Base-by-base conservation (phyloP, 1,140 invertebrate genomes). In the Penaeus vannamei region DNA sequence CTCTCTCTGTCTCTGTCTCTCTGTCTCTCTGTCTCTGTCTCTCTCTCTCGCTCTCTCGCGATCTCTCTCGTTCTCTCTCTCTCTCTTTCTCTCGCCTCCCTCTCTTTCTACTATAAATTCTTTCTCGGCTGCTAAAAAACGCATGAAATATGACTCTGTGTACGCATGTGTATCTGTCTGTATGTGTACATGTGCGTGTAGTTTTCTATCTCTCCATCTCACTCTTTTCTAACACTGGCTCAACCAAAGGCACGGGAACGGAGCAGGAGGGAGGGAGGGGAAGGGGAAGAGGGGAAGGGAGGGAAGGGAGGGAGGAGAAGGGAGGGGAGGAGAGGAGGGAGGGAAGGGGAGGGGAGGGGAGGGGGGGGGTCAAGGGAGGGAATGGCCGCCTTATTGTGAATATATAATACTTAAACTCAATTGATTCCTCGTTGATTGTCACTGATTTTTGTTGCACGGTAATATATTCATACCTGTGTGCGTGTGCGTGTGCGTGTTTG, bases 381-480 rank as follows among this genome's bases (percentile, higher is more conserved):
- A 72, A 72, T 19, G 8, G n/a, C n/a, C n/a, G 66, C n/a, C n/a
- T 26, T 72, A 26, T 72, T 72, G 66, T n/a, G 32, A 26, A 72
- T 22, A 14, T 72, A 72, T 72, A 26, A 72, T 32, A 72, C n/a
- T 72, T 72, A 72, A n/a, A 72, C n/a, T n/a, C n/a, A 72, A 26
- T 26, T 72, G 66, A 72, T 26, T 32, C 66, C 10, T 32, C 66
- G n/a, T 22, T 72, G 66, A 72, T 72, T 72, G 66, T 72, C 22
- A 12, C n/a, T 32, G 66, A 26, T 10, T n/a, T 72, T 32, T 32
- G 32, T 14, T 72, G 32, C 66, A 72, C 66, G 66, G 12, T 26
- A 26, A 72, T 72, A 32, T 72, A 72, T 72, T 72, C 32, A 72
- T 72, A 72, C 32, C n/a, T 72, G 32, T 72, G 32, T 72, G 2